Evolutionary conservation across 1,140 invertebrate species (phyloP).

Genomic region (Platorchestia sp.): DNA sequence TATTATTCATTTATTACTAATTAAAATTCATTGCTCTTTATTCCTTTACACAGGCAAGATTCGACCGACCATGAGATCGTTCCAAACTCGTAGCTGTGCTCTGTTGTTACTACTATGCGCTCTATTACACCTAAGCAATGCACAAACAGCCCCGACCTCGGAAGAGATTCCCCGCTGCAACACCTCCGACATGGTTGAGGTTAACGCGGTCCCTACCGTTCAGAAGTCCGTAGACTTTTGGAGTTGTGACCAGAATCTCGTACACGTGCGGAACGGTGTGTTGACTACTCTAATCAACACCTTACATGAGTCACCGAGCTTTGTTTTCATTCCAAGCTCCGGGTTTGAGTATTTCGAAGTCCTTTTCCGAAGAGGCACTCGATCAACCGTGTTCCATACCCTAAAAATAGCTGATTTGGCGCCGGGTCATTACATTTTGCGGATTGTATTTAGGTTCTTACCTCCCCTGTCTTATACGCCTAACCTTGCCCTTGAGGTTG

Average conservation of each 20-base stretch:
- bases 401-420: neutral
- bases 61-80: neutral
- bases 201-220: neutral
- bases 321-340: neutral
- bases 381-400: neutral
- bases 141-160: neutral
- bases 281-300: neutral
- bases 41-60: neutral
- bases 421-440: neutral
- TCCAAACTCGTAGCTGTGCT: neutral
- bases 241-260: neutral
- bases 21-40: too few species aligned
- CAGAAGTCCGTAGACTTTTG: neutral
- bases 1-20: too few species aligned
- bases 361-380: neutral
- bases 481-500: neutral
- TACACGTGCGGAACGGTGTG: neutral
- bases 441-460: neutral
- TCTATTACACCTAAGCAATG: neutral
- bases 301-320: neutral
- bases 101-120: neutral
- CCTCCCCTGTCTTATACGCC: neutral
- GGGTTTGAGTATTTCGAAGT: slow-evolving; percentile 35
- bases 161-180: neutral
- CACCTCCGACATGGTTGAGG: neutral